phyloP scores from a whole-genome alignment of 2,113 vertebrate genomes.

The Rhabdornis inornatus region DNA sequence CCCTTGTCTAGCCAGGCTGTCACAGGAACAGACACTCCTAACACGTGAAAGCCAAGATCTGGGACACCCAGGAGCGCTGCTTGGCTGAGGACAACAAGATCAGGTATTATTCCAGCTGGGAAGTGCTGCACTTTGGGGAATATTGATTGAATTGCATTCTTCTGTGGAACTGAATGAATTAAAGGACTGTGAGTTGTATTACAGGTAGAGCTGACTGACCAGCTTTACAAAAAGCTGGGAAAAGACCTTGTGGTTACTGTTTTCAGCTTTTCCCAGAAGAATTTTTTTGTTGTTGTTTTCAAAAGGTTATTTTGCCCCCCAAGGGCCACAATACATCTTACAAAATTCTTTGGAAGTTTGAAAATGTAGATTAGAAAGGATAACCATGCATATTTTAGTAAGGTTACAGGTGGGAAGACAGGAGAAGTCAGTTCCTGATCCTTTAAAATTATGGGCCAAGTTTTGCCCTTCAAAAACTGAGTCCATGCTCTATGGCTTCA shows the following conservation, averaged over 20 bases:
- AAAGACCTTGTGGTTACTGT: background rate
- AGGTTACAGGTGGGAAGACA: rapidly evolving
- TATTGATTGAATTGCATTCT: background rate
- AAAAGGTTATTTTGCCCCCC: background rate
- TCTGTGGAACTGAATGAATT: background rate
- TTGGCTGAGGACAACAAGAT: background rate
- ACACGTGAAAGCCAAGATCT: background rate
- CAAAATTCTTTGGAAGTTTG: background rate
- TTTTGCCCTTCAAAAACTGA: background rate
- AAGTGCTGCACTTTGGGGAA: background rate
- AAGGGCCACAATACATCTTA: background rate
- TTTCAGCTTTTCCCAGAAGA: background rate
- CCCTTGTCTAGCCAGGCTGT: background rate
- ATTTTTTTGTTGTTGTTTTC: background rate
- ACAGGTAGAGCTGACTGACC: background rate
- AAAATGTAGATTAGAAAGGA: background rate
- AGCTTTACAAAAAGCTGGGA: background rate
- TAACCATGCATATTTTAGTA: background rate
- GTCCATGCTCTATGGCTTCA: rapidly evolving
- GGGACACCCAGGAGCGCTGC: background rate
- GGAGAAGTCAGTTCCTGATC: background rate
- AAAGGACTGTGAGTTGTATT: background rate
- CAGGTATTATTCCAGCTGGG: background rate
- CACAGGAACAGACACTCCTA: background rate
- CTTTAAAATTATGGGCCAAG: background rate